Evolutionary conservation across 1,140 invertebrate species (phyloP).

Genomic region (Hydropsyche tenuis): DNA sequence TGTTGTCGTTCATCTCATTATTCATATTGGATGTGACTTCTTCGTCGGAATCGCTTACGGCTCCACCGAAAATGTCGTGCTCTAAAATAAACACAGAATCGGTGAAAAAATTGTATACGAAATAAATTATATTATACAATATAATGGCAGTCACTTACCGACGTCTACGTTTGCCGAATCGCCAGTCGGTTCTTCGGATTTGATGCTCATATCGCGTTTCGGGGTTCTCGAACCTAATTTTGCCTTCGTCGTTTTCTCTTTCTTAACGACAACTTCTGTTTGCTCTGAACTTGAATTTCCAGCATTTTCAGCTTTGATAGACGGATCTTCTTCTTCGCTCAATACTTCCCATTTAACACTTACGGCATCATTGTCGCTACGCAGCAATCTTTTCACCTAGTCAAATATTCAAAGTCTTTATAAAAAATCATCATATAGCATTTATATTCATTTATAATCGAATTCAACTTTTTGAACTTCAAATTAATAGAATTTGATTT

Average conservation of each 20-base stretch:
- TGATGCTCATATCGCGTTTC: constrained; percentile 53
- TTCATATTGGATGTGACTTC: constrained; percentile 74
- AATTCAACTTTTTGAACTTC: no score
- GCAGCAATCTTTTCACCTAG: constrained; percentile 81
- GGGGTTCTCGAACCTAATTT: constrained; percentile 53
- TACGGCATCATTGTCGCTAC: constrained; percentile 91
- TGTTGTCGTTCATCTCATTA: constrained; percentile 80
- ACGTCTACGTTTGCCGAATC: constrained; percentile 58
- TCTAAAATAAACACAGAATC: constrained; percentile 60
- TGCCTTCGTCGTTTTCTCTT: constrained; percentile 54
- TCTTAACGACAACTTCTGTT: constrained; percentile 52
- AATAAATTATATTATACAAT: no score
- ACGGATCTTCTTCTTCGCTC: constrained; percentile 84
- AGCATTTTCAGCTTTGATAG: constrained; percentile 51
- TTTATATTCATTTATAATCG: no score
- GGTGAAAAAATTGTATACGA: no score
- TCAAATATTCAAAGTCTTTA: not conserved
- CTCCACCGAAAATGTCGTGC: constrained; percentile 88
- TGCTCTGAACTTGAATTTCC: constrained; percentile 50
- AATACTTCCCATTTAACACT: constrained; percentile 92
- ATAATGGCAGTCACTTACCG: constrained; percentile 54
- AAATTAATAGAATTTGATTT: no score
- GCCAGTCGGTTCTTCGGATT: constrained; percentile 34
- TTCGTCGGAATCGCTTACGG: constrained; percentile 84
- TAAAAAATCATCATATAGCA: no score